These are phyloP conservation scores for Semaprochilodus insignis DNA, from an alignment of 2,797 vertebrate species.

Conservation along the genomic window DNA sequence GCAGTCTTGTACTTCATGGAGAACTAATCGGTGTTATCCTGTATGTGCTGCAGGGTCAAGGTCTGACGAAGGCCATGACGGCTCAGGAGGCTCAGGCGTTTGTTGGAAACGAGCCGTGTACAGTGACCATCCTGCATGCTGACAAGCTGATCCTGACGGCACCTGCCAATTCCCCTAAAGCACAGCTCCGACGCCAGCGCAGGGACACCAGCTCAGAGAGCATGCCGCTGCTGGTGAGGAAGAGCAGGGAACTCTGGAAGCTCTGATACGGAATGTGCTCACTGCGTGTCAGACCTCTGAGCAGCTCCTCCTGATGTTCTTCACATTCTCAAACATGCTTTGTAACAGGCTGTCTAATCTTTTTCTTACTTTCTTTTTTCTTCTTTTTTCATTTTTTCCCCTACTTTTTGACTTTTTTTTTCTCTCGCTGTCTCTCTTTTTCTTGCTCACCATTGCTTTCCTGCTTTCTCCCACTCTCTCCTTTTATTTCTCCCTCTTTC, in stretches of 20 bases:
- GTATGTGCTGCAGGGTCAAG: conserved; percentile 81
- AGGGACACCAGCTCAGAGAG: conserved; percentile 86
- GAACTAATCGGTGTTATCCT: background rate
- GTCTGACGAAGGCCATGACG: conserved; percentile 92
- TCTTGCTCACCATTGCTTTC: background rate
- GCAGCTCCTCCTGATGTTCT: background rate
- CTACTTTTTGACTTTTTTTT: background rate
- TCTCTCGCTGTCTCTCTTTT: background rate
- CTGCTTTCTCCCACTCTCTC: no score
- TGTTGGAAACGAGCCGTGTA: conserved; percentile 86
- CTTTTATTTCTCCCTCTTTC: background rate
- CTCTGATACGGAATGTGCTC: background rate
- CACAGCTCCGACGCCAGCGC: conserved; percentile 84
- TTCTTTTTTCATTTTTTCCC: no score
- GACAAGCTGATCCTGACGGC: conserved; percentile 90
- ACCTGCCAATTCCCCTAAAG: conserved; percentile 83
- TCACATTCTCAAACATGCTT: background rate
- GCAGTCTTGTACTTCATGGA: no score
- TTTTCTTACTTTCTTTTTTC: background rate
- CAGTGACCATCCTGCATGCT: conserved; percentile 88
- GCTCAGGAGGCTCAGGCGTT: conserved; percentile 89
- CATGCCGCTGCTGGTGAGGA: conserved; percentile 87
- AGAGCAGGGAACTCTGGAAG: background rate
- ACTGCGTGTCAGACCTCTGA: background rate
- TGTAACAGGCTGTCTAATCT: background rate